Base-by-base conservation (phyloP, 2,113 vertebrate genomes). In the Circaetus gallicus region DNA sequence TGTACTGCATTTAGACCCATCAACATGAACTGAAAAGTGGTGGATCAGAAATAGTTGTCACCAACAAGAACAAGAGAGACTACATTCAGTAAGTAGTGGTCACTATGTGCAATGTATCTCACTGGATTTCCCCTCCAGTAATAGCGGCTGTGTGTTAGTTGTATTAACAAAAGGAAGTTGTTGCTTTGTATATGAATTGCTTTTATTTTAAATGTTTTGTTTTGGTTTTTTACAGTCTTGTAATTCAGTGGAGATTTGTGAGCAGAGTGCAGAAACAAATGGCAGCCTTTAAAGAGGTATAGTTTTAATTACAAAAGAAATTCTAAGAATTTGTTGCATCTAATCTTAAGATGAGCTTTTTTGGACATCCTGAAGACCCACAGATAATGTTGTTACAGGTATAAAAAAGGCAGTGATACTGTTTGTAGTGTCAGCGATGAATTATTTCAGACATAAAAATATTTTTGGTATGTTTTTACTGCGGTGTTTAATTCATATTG, bases 221-320 rank as follows among this genome's bases (percentile, higher is more conserved):
- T 59, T 73, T 49, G 16, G 0, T n/a, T 81, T 97, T 96, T 94
- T 81, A 38, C 97, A 99, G 99, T 97, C 99, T 99, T 88, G 99
- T 99, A 84, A 99, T 99, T 96, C 99, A 99, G 82, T 99, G 99
- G 99, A 99, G 99, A 86, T 99, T 99, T 98, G 99, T 99, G 83
- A 99, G 99, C 98, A 98, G 99, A 96, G 98, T 99, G 65, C 99
- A 99, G 98, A 99, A 99, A 95, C 99, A 99, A 97, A 99, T 99
- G 99, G 98, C 98, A 65, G 99, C 99, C 62, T 99, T 99, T 94
- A 99, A 99, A 97, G 99, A 99, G 98, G 99, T 99, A 98, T 76
- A 9, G 65, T 89, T 96, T 87, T 76, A 62, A 80, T 85, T 93
- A 52, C 21, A 47, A 82, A 89, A 77, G 3, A 34, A 43, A 42